Conservation (phyloP, 2,113 vertebrate genomes). For the Ctenodactylus gundi region DNA sequence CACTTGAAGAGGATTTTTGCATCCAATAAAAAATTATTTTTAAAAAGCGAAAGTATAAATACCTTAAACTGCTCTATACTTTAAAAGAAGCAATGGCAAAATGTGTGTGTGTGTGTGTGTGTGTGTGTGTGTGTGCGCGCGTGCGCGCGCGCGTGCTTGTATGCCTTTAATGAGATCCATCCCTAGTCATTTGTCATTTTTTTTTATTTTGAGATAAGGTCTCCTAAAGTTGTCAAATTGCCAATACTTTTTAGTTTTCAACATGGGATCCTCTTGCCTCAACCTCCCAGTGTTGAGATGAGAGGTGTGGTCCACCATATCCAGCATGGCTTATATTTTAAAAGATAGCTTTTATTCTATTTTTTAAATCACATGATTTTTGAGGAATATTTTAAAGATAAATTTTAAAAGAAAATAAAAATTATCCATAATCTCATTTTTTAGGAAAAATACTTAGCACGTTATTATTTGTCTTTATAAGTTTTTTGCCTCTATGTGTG, state of each 20-base stretch:
- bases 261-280: no score
- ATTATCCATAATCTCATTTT: not conserved
- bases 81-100: not conserved
- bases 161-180: no score
- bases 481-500: not conserved
- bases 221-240: no score
- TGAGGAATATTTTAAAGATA: not conserved
- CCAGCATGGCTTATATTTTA: constrained; percentile 10
- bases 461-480: not conserved
- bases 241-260: no score
- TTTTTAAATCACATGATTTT: not conserved
- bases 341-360: constrained; percentile 1
- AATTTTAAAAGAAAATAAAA: constrained; percentile 17
- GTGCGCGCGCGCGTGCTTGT: no score
- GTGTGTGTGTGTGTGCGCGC: no score
- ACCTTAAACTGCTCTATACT: not conserved
- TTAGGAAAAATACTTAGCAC: not conserved
- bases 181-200: no score
- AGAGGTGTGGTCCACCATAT: no score
- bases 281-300: no score
- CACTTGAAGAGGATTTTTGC: not conserved
- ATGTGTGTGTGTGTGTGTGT: no score
- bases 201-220: no score
- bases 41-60: not conserved
- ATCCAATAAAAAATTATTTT: not conserved